A percentile compares a stretch with the other conserved stretches of the same genome.
phyloP scores from a whole-genome alignment of 1,140 invertebrate genomes.

The Dolichoris vasculosae region DNA sequence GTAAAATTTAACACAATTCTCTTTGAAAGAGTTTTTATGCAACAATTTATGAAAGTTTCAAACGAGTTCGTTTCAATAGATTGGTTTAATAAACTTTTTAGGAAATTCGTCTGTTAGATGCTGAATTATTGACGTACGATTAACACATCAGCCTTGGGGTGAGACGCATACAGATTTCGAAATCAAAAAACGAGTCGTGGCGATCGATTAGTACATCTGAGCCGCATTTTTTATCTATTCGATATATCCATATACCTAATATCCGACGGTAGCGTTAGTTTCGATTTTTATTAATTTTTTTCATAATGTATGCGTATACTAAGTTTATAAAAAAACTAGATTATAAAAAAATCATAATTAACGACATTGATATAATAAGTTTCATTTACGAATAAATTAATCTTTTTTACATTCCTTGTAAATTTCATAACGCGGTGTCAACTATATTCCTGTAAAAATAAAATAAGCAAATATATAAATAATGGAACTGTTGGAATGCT shows the following conservation, averaged over 20 bases:
- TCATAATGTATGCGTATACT: background rate
- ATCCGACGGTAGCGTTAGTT: background rate
- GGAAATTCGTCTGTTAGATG: constrained; percentile 12
- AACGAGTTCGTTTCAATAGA: background rate
- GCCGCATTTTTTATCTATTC: background rate
- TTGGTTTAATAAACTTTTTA: background rate
- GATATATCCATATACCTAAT: background rate
- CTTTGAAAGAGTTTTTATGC: background rate
- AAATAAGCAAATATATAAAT: background rate
- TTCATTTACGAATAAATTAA: background rate
- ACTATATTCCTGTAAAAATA: background rate
- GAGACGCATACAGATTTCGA: constrained; percentile 39
- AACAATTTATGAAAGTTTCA: background rate
- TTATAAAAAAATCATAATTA: background rate
- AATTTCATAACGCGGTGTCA: background rate
- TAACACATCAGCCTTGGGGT: constrained; percentile 41
- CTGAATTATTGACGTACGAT: constrained; percentile 24
- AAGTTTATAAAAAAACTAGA: background rate
- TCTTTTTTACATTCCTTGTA: background rate
- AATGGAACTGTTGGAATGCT: background rate
- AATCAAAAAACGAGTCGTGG: constrained; percentile 36
- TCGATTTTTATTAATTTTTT: constrained; percentile 11
- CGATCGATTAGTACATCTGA: constrained; percentile 15
- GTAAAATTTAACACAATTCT: background rate
- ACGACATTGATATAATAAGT: background rate